Evolutionary conservation across 2,113 vertebrate species (phyloP).

Genomic region (zebrafish (Danio rerio)): GRCz12tu NC_133182.1:34008001-34008500

Average conservation of each 20-base stretch:
- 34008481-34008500: not conserved
- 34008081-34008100: too few relatives aligned
- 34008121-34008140: not conserved
- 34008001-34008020: too few relatives aligned
- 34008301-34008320: not conserved
- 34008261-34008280: not conserved
- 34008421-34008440: not conserved
- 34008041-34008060: not conserved
- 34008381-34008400: not conserved
- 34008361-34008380: not conserved
- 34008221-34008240: not conserved
- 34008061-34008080: not conserved
- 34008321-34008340: conserved; percentile 3
- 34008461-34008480: not conserved
- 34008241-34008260: not conserved
- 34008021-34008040: too few relatives aligned
- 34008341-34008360: conserved; percentile 18
- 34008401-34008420: conserved; percentile 8
- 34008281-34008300: not conserved
- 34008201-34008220: not conserved
- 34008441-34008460: not conserved
- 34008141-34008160: not conserved
- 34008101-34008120: too few relatives aligned
- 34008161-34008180: not conserved
- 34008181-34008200: not conserved